A percentile compares a stretch with the other conserved stretches of the same genome.
Evolutionary conservation across 1,140 invertebrate genomes (phyloP).

Genomic region (Lycorma delicatula): DNA sequence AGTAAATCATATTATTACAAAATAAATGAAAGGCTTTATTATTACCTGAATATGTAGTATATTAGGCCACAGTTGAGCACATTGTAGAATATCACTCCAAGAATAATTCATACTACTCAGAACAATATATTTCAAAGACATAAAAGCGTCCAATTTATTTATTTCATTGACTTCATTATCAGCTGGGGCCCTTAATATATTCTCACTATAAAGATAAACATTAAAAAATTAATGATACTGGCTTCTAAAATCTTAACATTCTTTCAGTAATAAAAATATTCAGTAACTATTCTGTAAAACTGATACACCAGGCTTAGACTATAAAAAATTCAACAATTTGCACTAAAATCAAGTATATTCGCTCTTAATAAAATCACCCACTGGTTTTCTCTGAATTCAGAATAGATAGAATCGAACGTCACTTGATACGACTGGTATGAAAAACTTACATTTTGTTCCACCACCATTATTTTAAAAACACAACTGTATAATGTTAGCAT

Average conservation of each 20-base stretch:
- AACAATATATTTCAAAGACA: slow-evolving; percentile 53
- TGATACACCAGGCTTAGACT: no score
- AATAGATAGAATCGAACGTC: no score
- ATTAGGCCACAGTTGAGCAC: slow-evolving; percentile 61
- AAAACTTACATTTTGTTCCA: no score
- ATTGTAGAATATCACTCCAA: slow-evolving; percentile 62
- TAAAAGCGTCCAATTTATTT: slow-evolving; percentile 50
- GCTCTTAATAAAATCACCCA: not conserved
- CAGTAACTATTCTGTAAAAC: no score
- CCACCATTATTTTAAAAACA: no score
- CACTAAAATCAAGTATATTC: not conserved
- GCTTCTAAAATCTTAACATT: slow-evolving; percentile 14
- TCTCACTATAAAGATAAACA: slow-evolving; percentile 52
- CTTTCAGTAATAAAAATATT: no score
- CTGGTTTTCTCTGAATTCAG: not conserved
- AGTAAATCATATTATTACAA: not conserved
- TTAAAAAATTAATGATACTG: slow-evolving; percentile 1
- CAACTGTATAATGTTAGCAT: no score
- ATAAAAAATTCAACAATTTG: not conserved
- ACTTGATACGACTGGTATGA: no score
- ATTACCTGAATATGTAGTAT: slow-evolving; percentile 52
- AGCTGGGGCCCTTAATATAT: slow-evolving; percentile 48
- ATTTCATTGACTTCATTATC: slow-evolving; percentile 43
- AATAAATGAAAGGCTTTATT: not conserved
- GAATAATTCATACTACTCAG: slow-evolving; percentile 60